Evolutionary conservation across 2,113 vertebrate species (phyloP).

Genomic region (Orthonyx spaldingii): DNA sequence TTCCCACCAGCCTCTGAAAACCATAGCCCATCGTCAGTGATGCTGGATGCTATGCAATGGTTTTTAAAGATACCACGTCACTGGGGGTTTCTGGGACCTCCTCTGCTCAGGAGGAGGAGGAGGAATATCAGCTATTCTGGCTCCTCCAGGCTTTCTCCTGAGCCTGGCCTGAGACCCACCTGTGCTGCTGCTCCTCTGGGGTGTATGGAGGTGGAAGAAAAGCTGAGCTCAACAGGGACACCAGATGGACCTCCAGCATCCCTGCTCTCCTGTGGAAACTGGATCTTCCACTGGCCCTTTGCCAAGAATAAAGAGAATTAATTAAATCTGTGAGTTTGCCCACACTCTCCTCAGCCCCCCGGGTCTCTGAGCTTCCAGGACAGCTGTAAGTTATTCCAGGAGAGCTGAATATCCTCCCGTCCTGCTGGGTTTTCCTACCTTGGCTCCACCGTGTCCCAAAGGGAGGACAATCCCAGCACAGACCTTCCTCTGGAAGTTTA

Average conservation of each 20-base stretch:
- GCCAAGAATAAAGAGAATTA: not conserved
- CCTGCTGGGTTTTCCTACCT: conserved; percentile 43
- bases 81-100: not conserved
- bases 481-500: conserved; percentile 57
- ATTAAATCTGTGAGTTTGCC: not conserved
- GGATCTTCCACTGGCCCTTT: not conserved
- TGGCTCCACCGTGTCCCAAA: not conserved
- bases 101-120: not conserved
- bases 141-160: not conserved
- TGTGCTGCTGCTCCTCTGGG: not conserved
- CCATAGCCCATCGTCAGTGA: not conserved
- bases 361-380: conserved; percentile 2
- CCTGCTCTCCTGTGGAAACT: not conserved
- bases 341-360: not conserved
- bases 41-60: not conserved
- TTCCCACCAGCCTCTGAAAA: not conserved
- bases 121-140: not conserved
- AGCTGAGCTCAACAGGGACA: not conserved
- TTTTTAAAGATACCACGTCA: not conserved
- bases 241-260: not conserved
- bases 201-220: not conserved
- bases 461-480: conserved; percentile 15
- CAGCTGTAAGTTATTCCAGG: conserved; percentile 40
- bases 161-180: not conserved
- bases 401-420: not conserved